Conservation (phyloP, 2,888 invertebrate species). For the Hesperia comma region DNA sequence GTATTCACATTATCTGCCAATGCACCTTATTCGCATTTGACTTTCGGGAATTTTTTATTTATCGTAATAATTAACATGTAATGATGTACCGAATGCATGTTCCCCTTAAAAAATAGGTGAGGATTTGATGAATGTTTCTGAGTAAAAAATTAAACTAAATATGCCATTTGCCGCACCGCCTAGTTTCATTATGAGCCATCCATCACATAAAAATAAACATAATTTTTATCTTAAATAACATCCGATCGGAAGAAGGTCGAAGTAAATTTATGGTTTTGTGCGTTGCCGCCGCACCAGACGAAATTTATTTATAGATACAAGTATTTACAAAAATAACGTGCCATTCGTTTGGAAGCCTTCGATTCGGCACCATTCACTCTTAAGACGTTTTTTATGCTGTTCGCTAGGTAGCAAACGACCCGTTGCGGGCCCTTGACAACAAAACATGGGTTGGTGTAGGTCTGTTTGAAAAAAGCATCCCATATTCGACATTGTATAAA, state of each 20-base stretch:
- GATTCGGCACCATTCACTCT: constrained; percentile 42
- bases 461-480: constrained; percentile 47
- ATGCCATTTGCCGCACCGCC: neutral
- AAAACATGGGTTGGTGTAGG: constrained; percentile 67
- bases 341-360: constrained; percentile 70
- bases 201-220: constrained; percentile 21
- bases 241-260: constrained; percentile 52
- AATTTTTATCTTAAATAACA: constrained; percentile 32
- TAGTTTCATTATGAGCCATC: constrained; percentile 8
- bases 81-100: too few species aligned
- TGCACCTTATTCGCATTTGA: constrained; percentile 56
- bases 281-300: constrained; percentile 60
- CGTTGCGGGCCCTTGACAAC: constrained; percentile 54
- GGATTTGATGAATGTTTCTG: neutral
- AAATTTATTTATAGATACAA: constrained; percentile 70
- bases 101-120: too few species aligned
- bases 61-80: neutral
- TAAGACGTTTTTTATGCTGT: constrained; percentile 42
- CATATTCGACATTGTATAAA: constrained; percentile 32
- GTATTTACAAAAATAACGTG: constrained; percentile 67
- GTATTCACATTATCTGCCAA: constrained; percentile 64
- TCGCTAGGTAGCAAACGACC: constrained; percentile 51
- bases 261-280: constrained; percentile 51
- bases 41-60: constrained; percentile 7
- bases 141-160: neutral